Conservation (phyloP, 2,888 invertebrate species). For the Yponomeuta cagnagella region DNA sequence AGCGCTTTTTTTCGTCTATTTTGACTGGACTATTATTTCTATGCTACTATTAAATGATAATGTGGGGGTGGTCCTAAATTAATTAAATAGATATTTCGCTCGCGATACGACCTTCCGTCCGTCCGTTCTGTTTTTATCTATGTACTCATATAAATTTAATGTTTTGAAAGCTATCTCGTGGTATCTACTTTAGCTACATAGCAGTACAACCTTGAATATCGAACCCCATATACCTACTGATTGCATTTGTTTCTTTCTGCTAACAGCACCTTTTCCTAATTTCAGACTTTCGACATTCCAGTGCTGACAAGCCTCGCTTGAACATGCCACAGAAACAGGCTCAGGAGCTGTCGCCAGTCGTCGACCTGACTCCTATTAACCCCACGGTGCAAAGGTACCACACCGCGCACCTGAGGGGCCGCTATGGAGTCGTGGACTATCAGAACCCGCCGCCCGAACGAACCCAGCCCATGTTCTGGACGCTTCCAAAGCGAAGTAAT, state of each 20-base stretch:
- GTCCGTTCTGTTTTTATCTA: too few species aligned
- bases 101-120: too few species aligned
- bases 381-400: constrained; percentile 47
- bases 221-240: background rate
- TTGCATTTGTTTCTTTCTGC: background rate
- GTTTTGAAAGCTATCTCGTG: background rate
- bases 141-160: too few species aligned
- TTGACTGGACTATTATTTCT: too few species aligned
- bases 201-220: background rate
- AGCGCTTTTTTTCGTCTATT: too few species aligned
- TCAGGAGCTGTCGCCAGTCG: constrained; percentile 40
- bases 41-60: background rate
- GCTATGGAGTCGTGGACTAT: constrained; percentile 50
- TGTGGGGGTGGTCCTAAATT: background rate
- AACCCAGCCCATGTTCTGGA: constrained; percentile 73
- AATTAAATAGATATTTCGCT: background rate
- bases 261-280: constrained; percentile 25
- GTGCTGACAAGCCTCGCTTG: constrained; percentile 68
- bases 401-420: constrained; percentile 54
- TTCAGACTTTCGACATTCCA: constrained; percentile 81
- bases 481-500: constrained; percentile 65
- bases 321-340: constrained; percentile 41
- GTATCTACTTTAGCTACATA: background rate
- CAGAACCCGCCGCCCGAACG: constrained; percentile 36
- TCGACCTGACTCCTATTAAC: constrained; percentile 47